Evolutionary conservation across 2,113 vertebrate species (phyloP).

Genomic region (Athene cunicularia): DNA sequence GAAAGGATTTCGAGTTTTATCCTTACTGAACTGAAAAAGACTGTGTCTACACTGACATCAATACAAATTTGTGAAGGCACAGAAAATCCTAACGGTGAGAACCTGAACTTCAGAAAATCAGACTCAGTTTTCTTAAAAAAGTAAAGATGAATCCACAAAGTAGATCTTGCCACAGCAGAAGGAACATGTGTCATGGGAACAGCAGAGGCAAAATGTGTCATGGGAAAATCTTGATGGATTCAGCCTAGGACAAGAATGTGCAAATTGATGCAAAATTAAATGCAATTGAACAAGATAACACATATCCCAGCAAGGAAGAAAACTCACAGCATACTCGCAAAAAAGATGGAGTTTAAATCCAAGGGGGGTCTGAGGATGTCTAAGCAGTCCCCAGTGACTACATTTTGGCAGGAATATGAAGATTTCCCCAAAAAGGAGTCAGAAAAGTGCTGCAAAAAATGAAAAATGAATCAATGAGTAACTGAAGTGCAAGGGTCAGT

Average conservation of each 20-base stretch:
- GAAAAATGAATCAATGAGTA: neutral
- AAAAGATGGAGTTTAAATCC: conserved; percentile 14
- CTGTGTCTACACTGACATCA: neutral
- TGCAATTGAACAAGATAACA: conserved; percentile 41
- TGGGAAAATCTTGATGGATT: conserved; percentile 26
- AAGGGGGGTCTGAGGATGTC: neutral
- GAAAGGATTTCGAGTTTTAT: neutral
- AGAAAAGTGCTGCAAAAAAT: neutral
- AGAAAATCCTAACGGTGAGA: neutral
- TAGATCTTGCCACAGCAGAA: conserved; percentile 34
- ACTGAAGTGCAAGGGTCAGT: neutral
- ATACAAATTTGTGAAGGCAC: neutral
- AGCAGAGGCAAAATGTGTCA: conserved; percentile 57
- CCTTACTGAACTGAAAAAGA: neutral
- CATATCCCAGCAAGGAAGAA: conserved; percentile 33
- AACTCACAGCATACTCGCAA: neutral
- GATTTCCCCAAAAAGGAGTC: neutral
- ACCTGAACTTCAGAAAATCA: neutral
- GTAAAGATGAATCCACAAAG: neutral
- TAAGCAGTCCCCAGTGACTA: neutral
- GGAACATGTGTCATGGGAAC: conserved; percentile 40
- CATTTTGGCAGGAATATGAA: neutral
- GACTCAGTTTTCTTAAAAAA: neutral
- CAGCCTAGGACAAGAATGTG: conserved; percentile 44
- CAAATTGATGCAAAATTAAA: conserved; percentile 60